These are phyloP conservation scores for Mayetiola destructor DNA, from an alignment of 2,888 invertebrate species.

Conservation along the genomic window DNA sequence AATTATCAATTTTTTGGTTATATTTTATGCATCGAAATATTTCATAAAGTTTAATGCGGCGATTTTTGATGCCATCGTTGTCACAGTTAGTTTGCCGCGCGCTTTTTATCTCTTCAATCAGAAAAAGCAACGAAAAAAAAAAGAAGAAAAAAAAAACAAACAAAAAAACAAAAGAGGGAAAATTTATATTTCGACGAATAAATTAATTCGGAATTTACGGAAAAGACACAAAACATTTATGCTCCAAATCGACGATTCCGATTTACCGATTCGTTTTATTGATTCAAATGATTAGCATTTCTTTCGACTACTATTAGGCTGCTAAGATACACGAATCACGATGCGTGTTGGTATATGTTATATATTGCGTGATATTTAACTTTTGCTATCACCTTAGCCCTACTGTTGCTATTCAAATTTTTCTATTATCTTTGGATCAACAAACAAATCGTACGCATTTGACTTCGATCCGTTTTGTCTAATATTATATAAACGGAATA, in stretches of 20 bases:
- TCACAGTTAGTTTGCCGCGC: not conserved
- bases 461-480: not conserved
- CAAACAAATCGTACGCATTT: not conserved
- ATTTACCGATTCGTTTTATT: not conserved
- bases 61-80: not conserved
- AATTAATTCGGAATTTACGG: not conserved
- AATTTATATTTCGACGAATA: not conserved
- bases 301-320: not conserved
- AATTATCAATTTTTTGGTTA: slow-evolving; percentile 1
- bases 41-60: no score
- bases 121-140: no score
- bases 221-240: not conserved
- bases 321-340: no score
- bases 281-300: not conserved
- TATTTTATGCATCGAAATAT: not conserved
- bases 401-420: no score
- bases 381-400: not conserved
- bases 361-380: not conserved
- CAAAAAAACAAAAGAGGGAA: no score
- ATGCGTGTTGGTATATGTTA: not conserved
- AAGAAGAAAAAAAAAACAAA: no score
- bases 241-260: not conserved
- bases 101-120: not conserved
- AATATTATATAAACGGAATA: no score
- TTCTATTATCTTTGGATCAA: not conserved